Percentiles rank a stretch among this genome's conserved stretches.
phyloP scores from a whole-genome alignment of 2,113 vertebrate genomes.

The Zapornia atra region DNA sequence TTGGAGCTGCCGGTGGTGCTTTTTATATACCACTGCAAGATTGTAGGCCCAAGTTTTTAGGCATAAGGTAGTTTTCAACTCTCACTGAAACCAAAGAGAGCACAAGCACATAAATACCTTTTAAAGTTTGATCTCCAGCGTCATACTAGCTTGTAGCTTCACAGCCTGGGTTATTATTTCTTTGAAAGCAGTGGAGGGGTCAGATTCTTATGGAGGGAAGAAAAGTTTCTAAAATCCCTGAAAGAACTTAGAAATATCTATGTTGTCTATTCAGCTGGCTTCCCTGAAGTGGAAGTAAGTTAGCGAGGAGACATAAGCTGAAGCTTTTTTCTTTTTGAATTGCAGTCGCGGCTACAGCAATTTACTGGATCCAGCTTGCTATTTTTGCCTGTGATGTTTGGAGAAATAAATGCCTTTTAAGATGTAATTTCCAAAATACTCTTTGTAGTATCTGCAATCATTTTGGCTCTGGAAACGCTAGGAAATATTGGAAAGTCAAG shows the following conservation, averaged over 20 bases:
- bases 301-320: not conserved
- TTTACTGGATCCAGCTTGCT: not conserved
- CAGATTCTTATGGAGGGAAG: not conserved
- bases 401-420: not conserved
- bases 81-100: not conserved
- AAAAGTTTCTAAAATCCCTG: not conserved
- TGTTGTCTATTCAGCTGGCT: not conserved
- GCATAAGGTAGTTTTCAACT: not conserved
- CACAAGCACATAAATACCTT: not conserved
- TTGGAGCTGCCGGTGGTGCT: not conserved
- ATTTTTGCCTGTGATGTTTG: not conserved
- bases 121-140: not conserved
- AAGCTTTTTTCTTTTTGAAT: constrained; percentile 24
- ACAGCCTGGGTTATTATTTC: not conserved
- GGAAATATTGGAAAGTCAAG: not conserved
- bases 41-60: not conserved
- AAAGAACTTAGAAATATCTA: not conserved
- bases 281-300: not conserved
- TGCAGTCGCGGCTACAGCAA: not conserved
- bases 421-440: not conserved
- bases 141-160: not conserved
- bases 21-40: not conserved
- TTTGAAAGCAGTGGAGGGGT: not conserved
- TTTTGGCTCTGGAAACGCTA: not conserved
- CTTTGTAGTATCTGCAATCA: not conserved